Evolutionary conservation across 2,888 invertebrate species (phyloP).

Genomic region (Belgica antarctica): DNA sequence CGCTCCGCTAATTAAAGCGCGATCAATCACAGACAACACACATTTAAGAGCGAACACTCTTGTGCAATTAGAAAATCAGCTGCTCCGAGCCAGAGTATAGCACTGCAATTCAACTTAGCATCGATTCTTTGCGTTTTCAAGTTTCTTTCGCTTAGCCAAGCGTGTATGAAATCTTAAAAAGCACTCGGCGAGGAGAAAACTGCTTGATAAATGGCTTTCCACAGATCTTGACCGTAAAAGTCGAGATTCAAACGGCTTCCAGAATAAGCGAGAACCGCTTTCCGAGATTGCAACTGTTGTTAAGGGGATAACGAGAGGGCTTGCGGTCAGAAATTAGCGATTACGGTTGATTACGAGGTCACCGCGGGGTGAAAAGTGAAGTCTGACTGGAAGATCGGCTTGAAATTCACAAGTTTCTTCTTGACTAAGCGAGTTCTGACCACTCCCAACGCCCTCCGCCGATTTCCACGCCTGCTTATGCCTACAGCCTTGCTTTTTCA

Average conservation of each 20-base stretch:
- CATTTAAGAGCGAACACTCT: not conserved
- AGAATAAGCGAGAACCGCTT: not conserved
- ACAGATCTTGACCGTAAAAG: not conserved
- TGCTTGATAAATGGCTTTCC: not conserved
- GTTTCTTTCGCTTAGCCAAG: not conserved
- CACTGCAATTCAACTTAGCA: slow-evolving; percentile 28
- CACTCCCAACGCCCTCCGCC: no score
- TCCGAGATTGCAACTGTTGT: not conserved
- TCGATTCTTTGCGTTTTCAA: slow-evolving; percentile 4
- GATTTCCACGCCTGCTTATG: no score
- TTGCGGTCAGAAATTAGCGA: no score
- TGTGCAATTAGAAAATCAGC: slow-evolving; percentile 31
- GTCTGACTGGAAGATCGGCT: no score
- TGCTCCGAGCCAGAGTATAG: slow-evolving; percentile 21
- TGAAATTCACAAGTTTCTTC: no score
- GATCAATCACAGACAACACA: slow-evolving; percentile 7
- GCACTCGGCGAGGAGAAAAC: not conserved
- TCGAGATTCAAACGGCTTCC: not conserved
- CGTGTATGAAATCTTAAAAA: not conserved
- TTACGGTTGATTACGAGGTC: no score
- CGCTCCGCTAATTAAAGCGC: not conserved
- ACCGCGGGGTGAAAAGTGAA: no score
- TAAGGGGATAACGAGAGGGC: no score
- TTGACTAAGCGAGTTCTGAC: no score
- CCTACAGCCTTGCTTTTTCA: no score